phyloP scores from a whole-genome alignment of 2,113 vertebrate species.

The Narcine bancroftii region DNA sequence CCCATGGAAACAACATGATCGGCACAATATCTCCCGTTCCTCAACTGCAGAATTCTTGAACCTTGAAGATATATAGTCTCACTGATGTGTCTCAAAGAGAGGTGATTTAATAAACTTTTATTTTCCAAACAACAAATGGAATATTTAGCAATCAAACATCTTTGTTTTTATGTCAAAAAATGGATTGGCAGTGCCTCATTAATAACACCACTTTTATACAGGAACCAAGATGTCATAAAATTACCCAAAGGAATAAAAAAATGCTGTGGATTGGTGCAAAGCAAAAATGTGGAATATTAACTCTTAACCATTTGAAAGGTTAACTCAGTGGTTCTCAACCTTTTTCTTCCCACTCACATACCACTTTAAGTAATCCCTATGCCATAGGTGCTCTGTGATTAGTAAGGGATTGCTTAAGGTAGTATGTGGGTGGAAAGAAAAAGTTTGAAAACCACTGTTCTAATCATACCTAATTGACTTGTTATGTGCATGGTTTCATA shows the following conservation, averaged over 20 bases:
- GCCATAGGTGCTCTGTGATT: too few relatives aligned
- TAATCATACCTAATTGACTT: too few relatives aligned
- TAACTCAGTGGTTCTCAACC: too few relatives aligned
- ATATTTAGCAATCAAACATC: not conserved
- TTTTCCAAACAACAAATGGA: not conserved
- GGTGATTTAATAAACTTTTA: not conserved
- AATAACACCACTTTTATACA: constrained; percentile 6
- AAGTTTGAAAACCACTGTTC: too few relatives aligned
- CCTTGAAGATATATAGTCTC: not conserved
- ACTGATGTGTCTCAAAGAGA: not conserved
- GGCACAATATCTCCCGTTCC: constrained; percentile 14
- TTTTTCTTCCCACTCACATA: too few relatives aligned
- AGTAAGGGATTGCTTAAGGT: too few relatives aligned
- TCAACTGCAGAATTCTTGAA: not conserved
- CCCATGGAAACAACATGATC: constrained; percentile 41
- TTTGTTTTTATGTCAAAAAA: not conserved
- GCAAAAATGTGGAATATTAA: not conserved
- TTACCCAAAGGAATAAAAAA: not conserved
- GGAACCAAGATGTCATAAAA: constrained; percentile 18
- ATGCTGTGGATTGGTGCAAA: not conserved
- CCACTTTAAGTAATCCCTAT: too few relatives aligned
- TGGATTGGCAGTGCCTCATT: constrained; percentile 23
- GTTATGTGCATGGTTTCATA: too few relatives aligned
- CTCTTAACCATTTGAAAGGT: not conserved
- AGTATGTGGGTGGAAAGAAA: too few relatives aligned